Base-by-base conservation (phyloP, 1,140 invertebrate genomes). In the Belonocnema kinseyi region DNA sequence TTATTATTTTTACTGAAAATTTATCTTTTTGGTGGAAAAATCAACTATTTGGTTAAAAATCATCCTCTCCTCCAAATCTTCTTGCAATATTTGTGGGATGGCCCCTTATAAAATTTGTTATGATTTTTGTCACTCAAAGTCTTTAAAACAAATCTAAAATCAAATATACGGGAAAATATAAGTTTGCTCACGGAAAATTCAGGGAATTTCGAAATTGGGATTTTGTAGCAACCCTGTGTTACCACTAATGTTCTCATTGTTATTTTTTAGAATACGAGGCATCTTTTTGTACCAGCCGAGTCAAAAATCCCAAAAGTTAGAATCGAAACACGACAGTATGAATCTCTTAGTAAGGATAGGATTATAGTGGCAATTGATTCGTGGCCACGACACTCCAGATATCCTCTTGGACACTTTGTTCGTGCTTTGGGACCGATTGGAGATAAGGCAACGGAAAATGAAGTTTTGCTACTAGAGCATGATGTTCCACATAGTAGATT, bases 401-500 rank as follows among this genome's bases (percentile, higher is more conserved):
- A 96, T 88, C 94, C 94, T 3, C 86, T 93, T 73, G 97, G 97
- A 5, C 97, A 99, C 91, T 98, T 98, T 92, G 96, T 98, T 0
- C 92, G 96, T 82, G 94, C 96, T 33, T 91, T 98, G 13, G 98
- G 97, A 26, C 93, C 93, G 73, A 94, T 96, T 85, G 98, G 96
- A 66, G 95, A 98, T 87, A 96, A 96, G 90, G 94, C 95, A 21
- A 98, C 98, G 16, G 99, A 99, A 92, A 99, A 98, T 90, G 97
- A 99, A 92, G 96, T 97, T 11, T 93, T 99, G 56, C 92, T 99
- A 3, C 90, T 99, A 58, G 99, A 99, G 88, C 98, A 99, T 89
- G 98, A 99, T 91, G 96, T 99, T 19, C 98, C 98, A 0, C 98
- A 99, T 88, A 96, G 96, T 84, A 94, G 96, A 83, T 99, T 99